phyloP scores from a whole-genome alignment of 2,797 vertebrate genomes.

The Botia almorhae region DNA sequence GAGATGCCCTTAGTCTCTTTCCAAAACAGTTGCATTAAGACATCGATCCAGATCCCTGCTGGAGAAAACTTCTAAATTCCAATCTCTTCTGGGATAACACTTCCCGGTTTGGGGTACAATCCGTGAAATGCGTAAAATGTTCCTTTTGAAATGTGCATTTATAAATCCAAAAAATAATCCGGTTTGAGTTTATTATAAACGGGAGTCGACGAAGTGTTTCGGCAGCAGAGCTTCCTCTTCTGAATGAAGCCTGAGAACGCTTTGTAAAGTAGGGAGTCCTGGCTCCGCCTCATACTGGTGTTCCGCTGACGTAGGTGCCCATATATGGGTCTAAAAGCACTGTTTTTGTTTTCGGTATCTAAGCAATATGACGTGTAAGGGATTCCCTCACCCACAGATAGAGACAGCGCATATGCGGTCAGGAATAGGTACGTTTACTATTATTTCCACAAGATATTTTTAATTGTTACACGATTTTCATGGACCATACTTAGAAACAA shows the following conservation, averaged over 20 bases:
- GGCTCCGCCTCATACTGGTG: conserved; percentile 81
- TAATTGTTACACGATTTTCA: conserved; percentile 75
- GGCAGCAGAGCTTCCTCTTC: conserved; percentile 79
- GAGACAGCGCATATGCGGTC: conserved; percentile 76
- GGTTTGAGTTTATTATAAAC: conserved; percentile 36
- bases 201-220: conserved; percentile 57
- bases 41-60: conserved; percentile 75
- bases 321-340: conserved; percentile 85
- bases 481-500: conserved; percentile 64
- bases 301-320: conserved; percentile 99
- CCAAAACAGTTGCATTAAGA: conserved; percentile 86
- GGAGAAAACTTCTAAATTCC: conserved; percentile 64
- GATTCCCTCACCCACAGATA: conserved; percentile 92
- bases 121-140: conserved; percentile 45
- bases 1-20: conserved; percentile 78
- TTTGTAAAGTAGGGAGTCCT: conserved; percentile 69
- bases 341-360: conserved; percentile 97
- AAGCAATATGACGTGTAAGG: conserved; percentile 96
- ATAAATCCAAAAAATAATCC: conserved; percentile 77
- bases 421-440: conserved; percentile 83
- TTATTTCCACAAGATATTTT: conserved; percentile 77
- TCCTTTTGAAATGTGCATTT: conserved; percentile 54
- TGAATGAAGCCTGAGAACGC: conserved; percentile 87
- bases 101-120: conserved; percentile 58
- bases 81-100: conserved; percentile 26